Percentiles rank a stretch among this genome's conserved stretches.
phyloP scores from a whole-genome alignment of 2,113 vertebrate genomes.

The Corynorhinus townsendii region DNA sequence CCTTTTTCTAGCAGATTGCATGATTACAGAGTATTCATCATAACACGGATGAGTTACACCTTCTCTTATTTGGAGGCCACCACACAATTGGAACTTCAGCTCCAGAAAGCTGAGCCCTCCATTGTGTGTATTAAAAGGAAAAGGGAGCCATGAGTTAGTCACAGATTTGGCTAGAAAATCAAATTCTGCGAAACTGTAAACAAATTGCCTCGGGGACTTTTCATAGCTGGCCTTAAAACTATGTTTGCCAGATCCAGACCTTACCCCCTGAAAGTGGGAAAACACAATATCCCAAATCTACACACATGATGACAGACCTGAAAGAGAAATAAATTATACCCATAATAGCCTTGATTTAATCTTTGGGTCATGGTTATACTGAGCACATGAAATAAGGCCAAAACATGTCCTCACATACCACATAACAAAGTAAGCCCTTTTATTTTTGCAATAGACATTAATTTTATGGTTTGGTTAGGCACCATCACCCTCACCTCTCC shows the following conservation, averaged over 20 bases:
- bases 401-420: slow-evolving; percentile 46
- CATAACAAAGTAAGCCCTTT: slow-evolving; percentile 43
- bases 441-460: slow-evolving; percentile 36
- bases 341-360: slow-evolving; percentile 33
- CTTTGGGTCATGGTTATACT: not conserved
- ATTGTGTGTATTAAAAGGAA: not conserved
- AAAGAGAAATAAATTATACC: slow-evolving; percentile 41
- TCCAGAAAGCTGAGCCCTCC: not conserved
- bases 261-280: slow-evolving; percentile 22
- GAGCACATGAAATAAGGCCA: slow-evolving; percentile 27
- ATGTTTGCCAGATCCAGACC: not conserved
- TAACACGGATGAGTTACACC: not conserved
- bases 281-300: slow-evolving; percentile 5
- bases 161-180: slow-evolving; percentile 41
- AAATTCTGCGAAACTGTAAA: not conserved
- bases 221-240: not conserved
- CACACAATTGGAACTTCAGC: not conserved
- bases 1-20: slow-evolving; percentile 30
- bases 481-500: slow-evolving; percentile 15
- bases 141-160: not conserved
- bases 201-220: not conserved
- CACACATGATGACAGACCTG: slow-evolving; percentile 52
- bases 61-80: not conserved
- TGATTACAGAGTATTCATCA: slow-evolving; percentile 3
- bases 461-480: slow-evolving; percentile 6